These are phyloP conservation scores for Eumeta japonica DNA, from an alignment of 1,140 invertebrate genomes.

Conservation along the genomic window DNA sequence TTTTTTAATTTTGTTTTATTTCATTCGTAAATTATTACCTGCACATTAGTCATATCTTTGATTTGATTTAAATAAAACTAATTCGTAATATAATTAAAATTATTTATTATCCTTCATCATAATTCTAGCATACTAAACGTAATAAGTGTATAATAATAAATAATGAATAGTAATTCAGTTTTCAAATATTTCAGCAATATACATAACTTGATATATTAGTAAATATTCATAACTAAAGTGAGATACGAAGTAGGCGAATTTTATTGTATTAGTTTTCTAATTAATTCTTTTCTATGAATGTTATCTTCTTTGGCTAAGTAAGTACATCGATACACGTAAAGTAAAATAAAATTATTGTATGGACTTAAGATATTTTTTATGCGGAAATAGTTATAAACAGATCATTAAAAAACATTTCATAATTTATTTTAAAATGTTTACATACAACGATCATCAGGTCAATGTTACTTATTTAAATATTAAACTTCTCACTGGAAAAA, in stretches of 20 bases:
- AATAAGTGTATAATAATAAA: slow-evolving; percentile 61
- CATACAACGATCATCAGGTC: too few relatives aligned
- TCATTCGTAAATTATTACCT: too few relatives aligned
- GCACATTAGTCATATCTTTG: too few relatives aligned
- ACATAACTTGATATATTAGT: slow-evolving; percentile 44
- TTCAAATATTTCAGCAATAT: slow-evolving; percentile 55
- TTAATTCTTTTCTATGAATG: slow-evolving; percentile 27
- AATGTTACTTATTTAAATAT: too few relatives aligned
- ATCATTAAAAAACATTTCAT: too few relatives aligned
- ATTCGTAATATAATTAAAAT: slow-evolving; percentile 59
- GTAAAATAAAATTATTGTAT: too few relatives aligned
- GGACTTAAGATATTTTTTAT: too few relatives aligned
- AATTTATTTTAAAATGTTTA: too few relatives aligned
- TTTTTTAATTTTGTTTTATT: too few relatives aligned
- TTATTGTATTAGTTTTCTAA: slow-evolving; percentile 52
- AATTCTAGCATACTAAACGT: slow-evolving; percentile 62
- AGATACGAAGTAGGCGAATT: slow-evolving; percentile 53
- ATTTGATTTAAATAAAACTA: slow-evolving; percentile 45
- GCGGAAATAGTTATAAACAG: too few relatives aligned
- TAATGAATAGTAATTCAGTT: slow-evolving; percentile 59
- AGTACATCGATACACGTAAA: too few relatives aligned
- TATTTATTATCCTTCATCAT: slow-evolving; percentile 62
- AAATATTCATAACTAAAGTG: slow-evolving; percentile 48
- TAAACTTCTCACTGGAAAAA: too few relatives aligned
- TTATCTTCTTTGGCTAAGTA: slow-evolving; percentile 31